Conservation (phyloP, 2,113 vertebrate genomes). For the Propithecus coquereli region DNA sequence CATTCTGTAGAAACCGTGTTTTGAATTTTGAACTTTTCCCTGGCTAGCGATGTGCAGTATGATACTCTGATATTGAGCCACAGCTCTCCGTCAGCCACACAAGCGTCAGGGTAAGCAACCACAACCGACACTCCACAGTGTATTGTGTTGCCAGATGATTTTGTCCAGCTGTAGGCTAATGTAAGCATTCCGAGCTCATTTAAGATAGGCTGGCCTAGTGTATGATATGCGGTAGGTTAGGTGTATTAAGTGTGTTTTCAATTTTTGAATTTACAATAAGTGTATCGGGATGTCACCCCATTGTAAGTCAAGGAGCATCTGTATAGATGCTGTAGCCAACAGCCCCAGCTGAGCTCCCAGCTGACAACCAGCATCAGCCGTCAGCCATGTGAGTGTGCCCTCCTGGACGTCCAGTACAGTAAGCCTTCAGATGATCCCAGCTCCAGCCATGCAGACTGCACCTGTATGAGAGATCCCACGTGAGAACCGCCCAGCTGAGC, state of each 20-base stretch:
- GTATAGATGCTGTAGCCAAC: neutral
- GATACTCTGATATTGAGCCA: neutral
- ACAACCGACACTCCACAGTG: neutral
- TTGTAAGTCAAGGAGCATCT: neutral
- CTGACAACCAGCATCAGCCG: rapidly evolving
- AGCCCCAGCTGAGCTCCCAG: neutral
- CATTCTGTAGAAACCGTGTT: neutral
- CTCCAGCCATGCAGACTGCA: neutral
- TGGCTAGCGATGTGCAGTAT: neutral
- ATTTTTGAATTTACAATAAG: neutral
- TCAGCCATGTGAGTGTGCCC: rapidly evolving
- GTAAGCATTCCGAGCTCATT: neutral
- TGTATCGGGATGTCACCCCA: neutral
- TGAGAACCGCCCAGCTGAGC: neutral
- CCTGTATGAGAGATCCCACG: rapidly evolving
- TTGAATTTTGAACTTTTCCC: neutral
- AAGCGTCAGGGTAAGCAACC: neutral
- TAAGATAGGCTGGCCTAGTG: neutral
- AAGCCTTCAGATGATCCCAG: neutral
- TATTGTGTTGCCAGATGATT: neutral
- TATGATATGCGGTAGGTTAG: neutral
- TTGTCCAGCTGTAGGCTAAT: neutral
- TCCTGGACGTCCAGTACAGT: neutral
- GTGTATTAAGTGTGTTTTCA: neutral
- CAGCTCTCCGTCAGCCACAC: neutral